Evolutionary conservation across 2,888 invertebrate species (phyloP).

Genomic region (Coecobrya sp.): DNA sequence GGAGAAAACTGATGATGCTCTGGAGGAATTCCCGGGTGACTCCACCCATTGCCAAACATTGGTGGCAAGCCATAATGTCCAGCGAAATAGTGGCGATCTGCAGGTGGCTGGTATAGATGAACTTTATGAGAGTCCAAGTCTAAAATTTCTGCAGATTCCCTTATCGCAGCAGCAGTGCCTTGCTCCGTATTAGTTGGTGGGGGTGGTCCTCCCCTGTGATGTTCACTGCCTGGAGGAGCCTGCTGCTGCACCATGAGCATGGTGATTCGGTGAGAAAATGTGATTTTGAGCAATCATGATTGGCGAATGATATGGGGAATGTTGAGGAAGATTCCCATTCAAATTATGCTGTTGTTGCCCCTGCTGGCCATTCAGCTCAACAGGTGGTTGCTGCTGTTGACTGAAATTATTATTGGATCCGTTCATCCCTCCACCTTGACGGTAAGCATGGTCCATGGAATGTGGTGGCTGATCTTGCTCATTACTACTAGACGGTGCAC

Average conservation of each 20-base stretch:
- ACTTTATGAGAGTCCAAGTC: slow-evolving; percentile 97
- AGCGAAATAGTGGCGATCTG: slow-evolving; percentile 83
- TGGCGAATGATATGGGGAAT: slow-evolving; percentile 79
- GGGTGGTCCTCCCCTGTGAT: slow-evolving; percentile 84
- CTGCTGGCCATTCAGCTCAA: slow-evolving; percentile 89
- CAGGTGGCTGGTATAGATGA: slow-evolving; percentile 90
- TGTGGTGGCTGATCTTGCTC: slow-evolving; percentile 68
- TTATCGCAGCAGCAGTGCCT: slow-evolving; percentile 81
- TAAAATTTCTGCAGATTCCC: slow-evolving; percentile 93
- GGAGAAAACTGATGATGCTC: slow-evolving; percentile 76
- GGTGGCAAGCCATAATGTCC: slow-evolving; percentile 85
- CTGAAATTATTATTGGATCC: slow-evolving; percentile 88
- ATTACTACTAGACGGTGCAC: slow-evolving; percentile 32
- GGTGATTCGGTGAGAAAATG: slow-evolving; percentile 75
- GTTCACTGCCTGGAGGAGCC: slow-evolving; percentile 81
- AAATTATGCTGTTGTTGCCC: slow-evolving; percentile 43
- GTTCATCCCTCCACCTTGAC: slow-evolving; percentile 85
- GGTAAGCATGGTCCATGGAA: slow-evolving; percentile 85
- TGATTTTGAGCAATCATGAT: slow-evolving; percentile 82
- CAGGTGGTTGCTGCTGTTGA: slow-evolving; percentile 84
- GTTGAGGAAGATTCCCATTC: slow-evolving; percentile 79
- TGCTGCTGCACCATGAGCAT: slow-evolving; percentile 88
- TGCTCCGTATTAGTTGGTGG: slow-evolving; percentile 86
- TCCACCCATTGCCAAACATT: slow-evolving; percentile 84
- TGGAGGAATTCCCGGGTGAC: slow-evolving; percentile 70